Percentiles rank a stretch among this genome's conserved stretches.
These are phyloP conservation scores for Cyclophora punctaria DNA, from an alignment of 2,888 invertebrate genomes.

Conservation along the genomic window DNA sequence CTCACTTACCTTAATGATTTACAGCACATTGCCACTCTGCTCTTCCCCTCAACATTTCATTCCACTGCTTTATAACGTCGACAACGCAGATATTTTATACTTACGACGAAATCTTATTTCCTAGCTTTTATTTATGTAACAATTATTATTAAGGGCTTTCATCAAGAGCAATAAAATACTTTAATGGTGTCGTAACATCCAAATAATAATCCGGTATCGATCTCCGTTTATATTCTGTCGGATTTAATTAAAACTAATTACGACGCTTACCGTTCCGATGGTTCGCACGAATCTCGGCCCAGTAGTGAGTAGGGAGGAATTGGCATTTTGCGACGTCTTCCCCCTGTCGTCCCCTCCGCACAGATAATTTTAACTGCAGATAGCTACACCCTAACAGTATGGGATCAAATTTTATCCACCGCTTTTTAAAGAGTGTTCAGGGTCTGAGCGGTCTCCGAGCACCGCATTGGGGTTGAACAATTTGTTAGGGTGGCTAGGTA, in stretches of 20 bases:
- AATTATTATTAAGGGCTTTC: too few relatives aligned
- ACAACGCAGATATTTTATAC: neutral
- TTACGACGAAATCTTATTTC: neutral
- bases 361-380: constrained; percentile 73
- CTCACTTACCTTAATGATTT: constrained; percentile 42
- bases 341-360: constrained; percentile 50
- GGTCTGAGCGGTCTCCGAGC: constrained; percentile 37
- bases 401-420: constrained; percentile 64
- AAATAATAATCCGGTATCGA: constrained; percentile 30
- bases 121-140: neutral
- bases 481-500: constrained; percentile 63
- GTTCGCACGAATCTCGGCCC: constrained; percentile 45
- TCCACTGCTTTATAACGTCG: constrained; percentile 2
- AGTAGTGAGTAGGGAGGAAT: constrained; percentile 45
- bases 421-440: constrained; percentile 60
- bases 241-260: constrained; percentile 71
- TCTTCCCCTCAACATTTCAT: constrained; percentile 5
- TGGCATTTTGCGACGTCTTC: constrained; percentile 54
- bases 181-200: constrained; percentile 21
- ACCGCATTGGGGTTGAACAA: constrained; percentile 60
- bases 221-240: constrained; percentile 41
- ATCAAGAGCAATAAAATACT: constrained; percentile 15
- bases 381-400: constrained; percentile 49
- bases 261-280: constrained; percentile 50
- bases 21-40: constrained; percentile 35